A percentile compares a stretch with the other conserved stretches of the same genome.
These are phyloP conservation scores for Papilio machaon DNA, from an alignment of 1,140 invertebrate species.

Conservation along the genomic window DNA sequence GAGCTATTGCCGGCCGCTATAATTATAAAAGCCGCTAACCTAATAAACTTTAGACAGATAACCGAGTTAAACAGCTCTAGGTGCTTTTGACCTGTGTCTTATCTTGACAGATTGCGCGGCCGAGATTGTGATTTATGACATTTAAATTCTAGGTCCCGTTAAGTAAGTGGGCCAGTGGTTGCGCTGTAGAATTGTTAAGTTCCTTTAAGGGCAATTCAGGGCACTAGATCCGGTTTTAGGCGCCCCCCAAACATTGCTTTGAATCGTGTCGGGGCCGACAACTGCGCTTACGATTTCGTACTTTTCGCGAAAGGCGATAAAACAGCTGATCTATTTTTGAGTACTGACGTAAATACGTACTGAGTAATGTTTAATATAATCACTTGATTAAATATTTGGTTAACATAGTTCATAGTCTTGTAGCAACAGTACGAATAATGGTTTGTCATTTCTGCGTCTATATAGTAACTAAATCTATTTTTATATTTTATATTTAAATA, in stretches of 20 bases:
- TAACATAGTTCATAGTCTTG: slow-evolving; percentile 26
- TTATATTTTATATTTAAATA: neutral
- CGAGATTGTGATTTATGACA: slow-evolving; percentile 61
- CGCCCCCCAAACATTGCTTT: slow-evolving; percentile 56
- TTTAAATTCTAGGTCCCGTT: slow-evolving; percentile 53
- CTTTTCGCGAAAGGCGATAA: neutral
- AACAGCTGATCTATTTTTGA: slow-evolving; percentile 31
- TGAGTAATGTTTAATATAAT: slow-evolving; percentile 38
- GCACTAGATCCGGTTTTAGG: slow-evolving; percentile 66
- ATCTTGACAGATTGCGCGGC: slow-evolving; percentile 61
- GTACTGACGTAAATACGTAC: slow-evolving; percentile 32
- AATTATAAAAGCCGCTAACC: slow-evolving; percentile 52
- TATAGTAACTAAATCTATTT: neutral
- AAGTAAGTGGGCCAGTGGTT: slow-evolving; percentile 54
- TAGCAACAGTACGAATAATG: slow-evolving; percentile 26
- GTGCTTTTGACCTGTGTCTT: slow-evolving; percentile 56
- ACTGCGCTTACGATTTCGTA: slow-evolving; percentile 29
- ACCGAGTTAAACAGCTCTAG: slow-evolving; percentile 49
- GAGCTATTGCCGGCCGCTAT: slow-evolving; percentile 35
- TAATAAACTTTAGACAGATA: slow-evolving; percentile 58
- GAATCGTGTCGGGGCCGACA: slow-evolving; percentile 39
- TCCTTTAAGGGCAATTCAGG: slow-evolving; percentile 70
- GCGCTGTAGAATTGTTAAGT: slow-evolving; percentile 59
- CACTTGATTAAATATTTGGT: slow-evolving; percentile 41
- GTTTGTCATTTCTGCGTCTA: neutral